Evolutionary conservation across 2,113 vertebrate genomes (phyloP), one percentile per base, ranked within the genome.

Genomic region (Barbus barbus): DNA sequence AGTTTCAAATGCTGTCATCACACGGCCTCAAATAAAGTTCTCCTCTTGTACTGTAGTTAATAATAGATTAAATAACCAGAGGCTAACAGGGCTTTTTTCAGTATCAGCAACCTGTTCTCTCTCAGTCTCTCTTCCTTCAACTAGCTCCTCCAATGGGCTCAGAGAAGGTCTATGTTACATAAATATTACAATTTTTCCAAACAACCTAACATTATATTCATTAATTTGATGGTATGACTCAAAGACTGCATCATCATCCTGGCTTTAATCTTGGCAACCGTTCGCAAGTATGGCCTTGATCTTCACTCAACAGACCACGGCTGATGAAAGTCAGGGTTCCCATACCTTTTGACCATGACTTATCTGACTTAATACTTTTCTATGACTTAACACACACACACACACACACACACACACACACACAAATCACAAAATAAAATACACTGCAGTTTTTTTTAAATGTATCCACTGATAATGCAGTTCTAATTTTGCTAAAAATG

Each of bases 1-100:
- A 38, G 46, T 26, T 83, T n/a, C 88, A 78, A 28, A 36, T 48
- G 73, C 6, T 83, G 86, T 83, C 83, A 80, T 65, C 58, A 74
- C 81, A 77, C 56, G 26, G 61, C 84, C 28, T 31, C 75, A 51
- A 22, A 13, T 13, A 41, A 33, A 71, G 75, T 41, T 84, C 56
- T 69, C 33, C 16, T 67, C 83, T 58, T 78, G 65, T 72, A 13
- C 63, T 33, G 9, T 78, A 20, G 36, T 78, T 79, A 71, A 78
- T 56, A 71, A 56, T 84, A 61, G 72, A 63, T 83, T 18, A 83
- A 76, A 83, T 78, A 58, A 58, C 83, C 83, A 69, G 44, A 56
- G 83, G 83, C 83, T 78, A 84, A 78, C 74, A 1, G 3, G 61
- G 61, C 33, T 78, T 33, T 31, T 84, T 69, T 78, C 6, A 84